Conservation (phyloP, 35 echinoderm and acorn worm species). For the Amphiura filiformis region DNA sequence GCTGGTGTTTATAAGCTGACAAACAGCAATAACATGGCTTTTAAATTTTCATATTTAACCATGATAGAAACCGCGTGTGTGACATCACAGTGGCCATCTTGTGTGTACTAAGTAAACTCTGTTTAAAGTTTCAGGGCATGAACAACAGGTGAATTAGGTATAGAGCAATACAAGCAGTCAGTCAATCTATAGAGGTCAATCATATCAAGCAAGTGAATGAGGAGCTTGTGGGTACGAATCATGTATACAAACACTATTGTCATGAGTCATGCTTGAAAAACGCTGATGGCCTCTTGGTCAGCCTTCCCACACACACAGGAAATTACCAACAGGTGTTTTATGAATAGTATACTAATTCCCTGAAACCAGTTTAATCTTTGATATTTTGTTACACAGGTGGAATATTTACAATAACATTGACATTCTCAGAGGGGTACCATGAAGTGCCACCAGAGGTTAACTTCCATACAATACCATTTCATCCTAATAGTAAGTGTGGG, state of each 20-base stretch:
- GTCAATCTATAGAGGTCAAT: no score
- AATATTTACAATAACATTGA: conserved; percentile 82
- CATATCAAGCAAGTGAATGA: no score
- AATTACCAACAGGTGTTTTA: not conserved
- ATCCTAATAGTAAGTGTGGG: conserved; percentile 98
- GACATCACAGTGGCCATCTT: not conserved
- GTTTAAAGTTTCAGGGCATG: no score
- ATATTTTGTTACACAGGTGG: conserved; percentile 57
- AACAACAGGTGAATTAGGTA: no score
- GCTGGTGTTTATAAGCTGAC: not conserved
- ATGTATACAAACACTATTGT: no score
- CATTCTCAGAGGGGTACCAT: conserved; percentile 85
- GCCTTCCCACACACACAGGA: not conserved
- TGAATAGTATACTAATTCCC: not conserved
- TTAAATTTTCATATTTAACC: not conserved
- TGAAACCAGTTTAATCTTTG: not conserved
- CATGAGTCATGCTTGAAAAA: no score
- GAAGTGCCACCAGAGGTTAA: conserved; percentile 61
- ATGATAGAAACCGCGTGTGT: not conserved
- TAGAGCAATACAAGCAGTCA: no score
- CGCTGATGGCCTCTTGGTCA: not conserved
- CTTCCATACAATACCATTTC: conserved; percentile 97
- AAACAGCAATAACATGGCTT: not conserved
- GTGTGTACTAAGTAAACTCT: no score
- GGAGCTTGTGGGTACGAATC: no score